A percentile compares a stretch with the other conserved stretches of the same genome.
These are phyloP conservation scores for Hystrix cristata DNA, from an alignment of 2,113 vertebrate species.

Conservation along the genomic window DNA sequence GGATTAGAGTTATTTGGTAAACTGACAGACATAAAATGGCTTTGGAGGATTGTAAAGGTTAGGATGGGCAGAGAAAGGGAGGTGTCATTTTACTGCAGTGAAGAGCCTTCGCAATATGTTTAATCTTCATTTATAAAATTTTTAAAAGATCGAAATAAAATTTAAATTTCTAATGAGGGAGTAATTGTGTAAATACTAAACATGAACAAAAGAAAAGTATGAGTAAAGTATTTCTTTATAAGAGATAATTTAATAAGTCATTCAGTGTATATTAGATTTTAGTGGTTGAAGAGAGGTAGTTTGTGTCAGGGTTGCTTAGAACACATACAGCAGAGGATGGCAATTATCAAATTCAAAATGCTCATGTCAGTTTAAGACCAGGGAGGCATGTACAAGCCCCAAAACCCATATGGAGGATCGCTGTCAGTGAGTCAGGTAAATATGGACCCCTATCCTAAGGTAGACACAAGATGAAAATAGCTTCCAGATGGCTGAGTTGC, in stretches of 20 bases:
- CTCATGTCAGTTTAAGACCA: background rate
- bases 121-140: background rate
- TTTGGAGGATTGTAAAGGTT: background rate
- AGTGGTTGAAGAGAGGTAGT: background rate
- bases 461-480: background rate
- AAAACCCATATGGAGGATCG: background rate
- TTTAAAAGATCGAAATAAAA: background rate
- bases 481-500: background rate
- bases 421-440: background rate
- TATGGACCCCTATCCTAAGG: background rate
- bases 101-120: background rate
- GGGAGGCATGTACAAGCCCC: background rate
- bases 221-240: background rate
- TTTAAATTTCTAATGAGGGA: background rate
- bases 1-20: background rate
- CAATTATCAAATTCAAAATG: background rate
- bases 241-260: background rate
- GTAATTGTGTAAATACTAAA: background rate
- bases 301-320: background rate
- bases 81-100: background rate
- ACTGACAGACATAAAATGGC: background rate
- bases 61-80: background rate
- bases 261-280: background rate
- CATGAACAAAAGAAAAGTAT: background rate
- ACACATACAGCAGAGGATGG: background rate